phyloP scores from a whole-genome alignment of 2,888 invertebrate genomes.

The Ophion costatus region DNA sequence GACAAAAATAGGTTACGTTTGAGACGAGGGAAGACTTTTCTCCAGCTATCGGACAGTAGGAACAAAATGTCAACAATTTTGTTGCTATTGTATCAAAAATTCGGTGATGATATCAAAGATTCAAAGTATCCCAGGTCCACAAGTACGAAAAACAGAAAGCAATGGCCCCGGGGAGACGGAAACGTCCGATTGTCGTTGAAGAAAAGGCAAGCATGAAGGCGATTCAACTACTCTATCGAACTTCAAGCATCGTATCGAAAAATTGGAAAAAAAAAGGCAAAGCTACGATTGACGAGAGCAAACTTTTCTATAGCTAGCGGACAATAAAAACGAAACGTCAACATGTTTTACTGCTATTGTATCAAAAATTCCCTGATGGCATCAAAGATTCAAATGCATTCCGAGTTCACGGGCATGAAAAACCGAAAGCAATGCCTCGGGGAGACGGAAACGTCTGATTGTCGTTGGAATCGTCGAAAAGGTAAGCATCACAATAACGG shows the following conservation, averaged over 20 bases:
- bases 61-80: not conserved
- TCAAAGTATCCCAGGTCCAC: not conserved
- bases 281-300: no score
- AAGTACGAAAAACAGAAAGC: slow-evolving; percentile 1
- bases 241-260: no score
- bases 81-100: not conserved
- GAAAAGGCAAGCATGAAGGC: not conserved
- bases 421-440: slow-evolving; percentile 18
- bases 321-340: not conserved
- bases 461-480: slow-evolving; percentile 25
- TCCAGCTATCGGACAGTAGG: no score
- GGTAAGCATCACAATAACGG: not conserved
- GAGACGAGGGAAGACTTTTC: no score
- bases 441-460: slow-evolving; percentile 30
- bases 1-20: no score
- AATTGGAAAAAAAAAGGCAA: no score
- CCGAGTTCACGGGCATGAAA: not conserved
- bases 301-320: no score
- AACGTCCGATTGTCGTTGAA: slow-evolving; percentile 27
- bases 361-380: not conserved
- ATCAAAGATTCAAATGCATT: not conserved
- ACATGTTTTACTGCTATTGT: not conserved
- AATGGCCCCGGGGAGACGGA: slow-evolving; percentile 22
- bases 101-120: not conserved
- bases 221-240: no score